Conservation (phyloP, 2,113 vertebrate species). For the Stigmatopora nigra region DNA sequence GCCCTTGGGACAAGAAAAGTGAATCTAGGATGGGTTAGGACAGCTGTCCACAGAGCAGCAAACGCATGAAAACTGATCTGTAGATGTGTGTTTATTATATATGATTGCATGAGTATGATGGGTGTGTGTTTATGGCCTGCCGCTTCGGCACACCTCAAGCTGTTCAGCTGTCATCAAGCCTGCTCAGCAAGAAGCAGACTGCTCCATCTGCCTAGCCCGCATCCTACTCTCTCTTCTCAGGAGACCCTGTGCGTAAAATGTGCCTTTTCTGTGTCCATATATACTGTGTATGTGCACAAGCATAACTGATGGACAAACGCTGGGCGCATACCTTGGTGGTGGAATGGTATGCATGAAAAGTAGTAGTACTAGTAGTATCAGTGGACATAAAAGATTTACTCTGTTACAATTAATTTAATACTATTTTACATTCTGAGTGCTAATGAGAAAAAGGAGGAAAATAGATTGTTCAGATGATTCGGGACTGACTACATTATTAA, state of each 20-base stretch:
- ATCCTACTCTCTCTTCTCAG: conserved; percentile 40
- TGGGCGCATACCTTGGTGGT: conserved; percentile 8
- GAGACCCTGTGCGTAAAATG: conserved; percentile 11
- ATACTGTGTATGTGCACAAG: neutral
- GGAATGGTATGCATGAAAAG: neutral
- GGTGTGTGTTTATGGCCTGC: conserved; percentile 43
- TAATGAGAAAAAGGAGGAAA: neutral
- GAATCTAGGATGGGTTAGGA: conserved; percentile 3
- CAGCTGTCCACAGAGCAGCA: neutral
- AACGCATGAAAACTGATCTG: neutral
- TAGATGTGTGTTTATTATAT: conserved; percentile 24
- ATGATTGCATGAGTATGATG: conserved; percentile 20
- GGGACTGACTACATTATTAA: neutral
- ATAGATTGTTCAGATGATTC: neutral
- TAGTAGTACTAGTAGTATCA: neutral
- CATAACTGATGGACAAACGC: conserved; percentile 3
- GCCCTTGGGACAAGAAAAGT: conserved; percentile 5
- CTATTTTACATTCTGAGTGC: neutral
- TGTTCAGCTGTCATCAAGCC: conserved; percentile 65
- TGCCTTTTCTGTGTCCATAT: conserved; percentile 14
- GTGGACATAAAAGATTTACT: too few species aligned
- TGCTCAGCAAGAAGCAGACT: conserved; percentile 59
- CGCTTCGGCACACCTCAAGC: conserved; percentile 61
- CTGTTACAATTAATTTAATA: too few species aligned
- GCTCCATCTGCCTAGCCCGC: conserved; percentile 66